phyloP scores from a whole-genome alignment of 1,140 invertebrate species.

The Ostrea denselamellosa region DNA sequence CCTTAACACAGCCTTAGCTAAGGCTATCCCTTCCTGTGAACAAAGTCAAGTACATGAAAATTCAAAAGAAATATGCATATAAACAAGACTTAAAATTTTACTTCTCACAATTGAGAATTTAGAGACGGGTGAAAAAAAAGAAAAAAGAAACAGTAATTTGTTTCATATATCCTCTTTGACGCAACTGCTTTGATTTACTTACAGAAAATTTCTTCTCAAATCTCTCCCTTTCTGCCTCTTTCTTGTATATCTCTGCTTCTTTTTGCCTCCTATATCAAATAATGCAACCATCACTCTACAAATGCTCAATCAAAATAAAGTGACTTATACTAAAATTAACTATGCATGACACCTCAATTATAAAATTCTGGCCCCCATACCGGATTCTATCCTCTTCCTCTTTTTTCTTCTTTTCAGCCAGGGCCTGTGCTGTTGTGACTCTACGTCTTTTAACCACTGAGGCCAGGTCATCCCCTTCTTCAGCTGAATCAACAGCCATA shows the following conservation, averaged over 20 bases:
- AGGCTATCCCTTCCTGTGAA: constrained; percentile 71
- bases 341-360: neutral
- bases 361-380: neutral
- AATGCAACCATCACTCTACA: neutral
- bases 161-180: neutral
- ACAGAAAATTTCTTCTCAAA: constrained; percentile 73
- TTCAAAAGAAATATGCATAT: no score
- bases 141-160: no score
- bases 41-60: neutral
- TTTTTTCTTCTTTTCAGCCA: constrained; percentile 67
- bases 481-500: constrained; percentile 48
- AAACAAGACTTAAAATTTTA: no score
- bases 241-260: constrained; percentile 62
- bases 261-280: constrained; percentile 63
- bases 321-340: neutral
- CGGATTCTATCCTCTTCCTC: constrained; percentile 60
- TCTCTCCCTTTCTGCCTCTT: constrained; percentile 65
- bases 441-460: constrained; percentile 73
- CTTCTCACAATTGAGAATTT: no score
- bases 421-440: constrained; percentile 66
- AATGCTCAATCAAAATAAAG: neutral
- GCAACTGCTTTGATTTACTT: constrained; percentile 41
- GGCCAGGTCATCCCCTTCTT: constrained; percentile 63
- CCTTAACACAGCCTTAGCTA: constrained; percentile 72
- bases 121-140: no score